phyloP scores from a whole-genome alignment of 2,888 invertebrate genomes.

The Calliphora vomitoria region DNA sequence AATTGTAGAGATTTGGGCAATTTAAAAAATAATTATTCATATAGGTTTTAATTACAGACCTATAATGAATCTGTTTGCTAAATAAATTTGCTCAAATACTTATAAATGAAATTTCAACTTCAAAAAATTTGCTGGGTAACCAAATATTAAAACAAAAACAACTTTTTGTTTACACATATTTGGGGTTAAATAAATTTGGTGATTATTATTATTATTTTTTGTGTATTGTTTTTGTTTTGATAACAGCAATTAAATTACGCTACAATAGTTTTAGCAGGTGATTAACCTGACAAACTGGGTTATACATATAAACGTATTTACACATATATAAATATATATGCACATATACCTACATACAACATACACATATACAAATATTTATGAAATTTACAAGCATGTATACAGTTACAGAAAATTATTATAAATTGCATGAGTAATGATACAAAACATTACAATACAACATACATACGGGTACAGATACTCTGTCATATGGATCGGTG shows the following conservation, averaged over 20 bases:
- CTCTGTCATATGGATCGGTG: background rate
- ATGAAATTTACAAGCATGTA: constrained; percentile 15
- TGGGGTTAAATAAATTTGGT: constrained; percentile 55
- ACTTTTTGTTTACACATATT: constrained; percentile 44
- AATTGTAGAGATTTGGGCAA: too few species aligned
- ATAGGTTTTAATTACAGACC: too few species aligned
- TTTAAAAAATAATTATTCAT: too few species aligned
- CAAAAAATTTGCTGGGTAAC: constrained; percentile 20
- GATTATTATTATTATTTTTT: constrained; percentile 15
- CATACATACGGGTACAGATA: background rate
- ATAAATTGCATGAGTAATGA: constrained; percentile 58
- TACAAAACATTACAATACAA: constrained; percentile 43
- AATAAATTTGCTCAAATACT: too few species aligned
- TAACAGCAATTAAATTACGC: constrained; percentile 53
- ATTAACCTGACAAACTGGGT: constrained; percentile 62
- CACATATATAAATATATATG: background rate
- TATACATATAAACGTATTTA: background rate
- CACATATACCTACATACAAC: background rate
- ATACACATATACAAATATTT: constrained; percentile 16
- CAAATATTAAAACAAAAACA: background rate
- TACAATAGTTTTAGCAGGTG: constrained; percentile 64
- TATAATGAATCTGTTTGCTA: too few species aligned
- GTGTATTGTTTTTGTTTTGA: constrained; percentile 14
- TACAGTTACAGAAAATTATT: constrained; percentile 51
- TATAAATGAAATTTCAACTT: background rate